Conservation (phyloP, 2,888 invertebrate species). For the Hirudinaria manillensis region DNA sequence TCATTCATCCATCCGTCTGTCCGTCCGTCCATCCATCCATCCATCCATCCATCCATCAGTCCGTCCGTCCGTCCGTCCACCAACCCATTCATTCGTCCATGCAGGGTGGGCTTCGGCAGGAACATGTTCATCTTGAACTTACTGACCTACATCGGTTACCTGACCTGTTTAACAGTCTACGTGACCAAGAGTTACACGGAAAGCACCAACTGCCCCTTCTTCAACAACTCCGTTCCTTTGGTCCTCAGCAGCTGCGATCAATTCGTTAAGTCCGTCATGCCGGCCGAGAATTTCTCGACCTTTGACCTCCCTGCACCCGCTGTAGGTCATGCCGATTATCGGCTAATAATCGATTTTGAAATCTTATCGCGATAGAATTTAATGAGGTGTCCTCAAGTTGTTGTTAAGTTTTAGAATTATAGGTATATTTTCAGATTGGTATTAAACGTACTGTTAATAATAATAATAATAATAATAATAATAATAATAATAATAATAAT, state of each 20-base stretch:
- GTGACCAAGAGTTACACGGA: slow-evolving; percentile 26
- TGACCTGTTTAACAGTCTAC: slow-evolving; percentile 38
- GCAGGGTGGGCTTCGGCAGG: slow-evolving; percentile 41
- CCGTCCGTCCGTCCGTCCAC: not conserved
- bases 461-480: too few species aligned
- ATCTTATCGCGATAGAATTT: too few species aligned
- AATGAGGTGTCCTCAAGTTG: too few species aligned
- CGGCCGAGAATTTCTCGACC: slow-evolving; percentile 2
- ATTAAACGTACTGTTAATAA: too few species aligned
- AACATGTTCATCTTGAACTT: slow-evolving; percentile 40
- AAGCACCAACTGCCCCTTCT: slow-evolving; percentile 2
- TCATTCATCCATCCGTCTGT: not conserved
- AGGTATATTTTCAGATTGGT: too few species aligned
- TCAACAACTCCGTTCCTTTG: not conserved
- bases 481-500: too few species aligned
- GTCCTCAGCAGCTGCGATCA: not conserved
- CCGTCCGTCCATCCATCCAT: not conserved
- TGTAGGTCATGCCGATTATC: too few species aligned
- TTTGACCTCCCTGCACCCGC: not conserved
- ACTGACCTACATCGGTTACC: slow-evolving; percentile 39
- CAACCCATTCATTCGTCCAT: not conserved
- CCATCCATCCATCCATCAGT: not conserved
- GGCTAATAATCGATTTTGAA: too few species aligned
- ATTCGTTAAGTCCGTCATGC: slow-evolving; percentile 16
- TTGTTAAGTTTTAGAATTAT: too few species aligned